Conservation (phyloP, 2,888 invertebrate genomes). For the Oasisia sp. region DNA sequence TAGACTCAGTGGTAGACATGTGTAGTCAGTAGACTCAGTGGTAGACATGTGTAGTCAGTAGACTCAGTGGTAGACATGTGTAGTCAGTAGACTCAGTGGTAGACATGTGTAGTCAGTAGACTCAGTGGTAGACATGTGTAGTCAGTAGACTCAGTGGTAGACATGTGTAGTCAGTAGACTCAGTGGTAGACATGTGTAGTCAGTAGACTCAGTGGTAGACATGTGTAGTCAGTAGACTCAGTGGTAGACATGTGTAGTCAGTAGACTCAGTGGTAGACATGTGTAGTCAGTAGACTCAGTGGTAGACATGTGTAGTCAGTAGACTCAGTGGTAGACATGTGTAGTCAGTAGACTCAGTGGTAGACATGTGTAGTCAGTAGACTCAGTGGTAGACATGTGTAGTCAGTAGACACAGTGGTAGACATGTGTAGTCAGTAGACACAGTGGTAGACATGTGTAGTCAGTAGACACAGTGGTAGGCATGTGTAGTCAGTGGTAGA, state of each 20-base stretch:
- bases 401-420: conserved; percentile 49
- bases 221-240: conserved; percentile 55
- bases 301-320: conserved; percentile 58
- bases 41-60: conserved; percentile 58
- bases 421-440: conserved; percentile 58
- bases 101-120: conserved; percentile 58
- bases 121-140: neutral
- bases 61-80: neutral
- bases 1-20: neutral
- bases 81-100: conserved; percentile 50
- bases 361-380: conserved; percentile 58
- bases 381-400: neutral
- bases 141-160: conserved; percentile 49
- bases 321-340: neutral
- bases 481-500: no score
- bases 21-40: conserved; percentile 52
- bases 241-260: conserved; percentile 58
- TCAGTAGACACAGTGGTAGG: conserved; percentile 40
- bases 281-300: conserved; percentile 53
- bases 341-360: conserved; percentile 51
- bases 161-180: conserved; percentile 58
- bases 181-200: conserved; percentile 57
- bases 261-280: neutral
- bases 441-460: conserved; percentile 49
- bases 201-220: conserved; percentile 20